Percentiles rank a stretch among this genome's conserved stretches.
Conservation (phyloP, 2,113 vertebrate genomes). For the Heterocephalus glaber region DNA sequence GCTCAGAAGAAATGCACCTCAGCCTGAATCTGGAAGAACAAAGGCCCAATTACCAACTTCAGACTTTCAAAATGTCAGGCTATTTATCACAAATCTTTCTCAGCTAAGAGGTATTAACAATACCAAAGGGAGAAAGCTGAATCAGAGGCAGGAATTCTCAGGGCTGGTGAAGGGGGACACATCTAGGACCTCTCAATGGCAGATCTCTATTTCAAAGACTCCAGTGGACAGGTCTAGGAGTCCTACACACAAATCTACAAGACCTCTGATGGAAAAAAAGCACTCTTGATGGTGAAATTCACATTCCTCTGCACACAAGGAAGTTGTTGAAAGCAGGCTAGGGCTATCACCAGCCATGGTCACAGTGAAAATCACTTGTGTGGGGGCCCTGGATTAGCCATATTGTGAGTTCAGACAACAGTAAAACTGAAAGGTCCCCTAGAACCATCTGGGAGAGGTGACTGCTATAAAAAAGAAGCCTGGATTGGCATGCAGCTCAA, state of each 20-base stretch:
- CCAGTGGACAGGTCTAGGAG: neutral
- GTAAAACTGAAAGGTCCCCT: neutral
- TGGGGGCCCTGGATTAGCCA: no score
- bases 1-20: slow-evolving; percentile 42
- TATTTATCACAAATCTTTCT: slow-evolving; percentile 58
- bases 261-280: neutral
- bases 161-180: neutral
- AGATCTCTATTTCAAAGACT: neutral
- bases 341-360: neutral
- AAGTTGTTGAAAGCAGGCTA: neutral
- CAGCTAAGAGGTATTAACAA: slow-evolving; percentile 37
- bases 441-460: neutral
- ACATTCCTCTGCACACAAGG: neutral
- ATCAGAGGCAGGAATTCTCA: neutral
- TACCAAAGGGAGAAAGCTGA: neutral
- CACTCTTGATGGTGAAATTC: neutral
- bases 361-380: neutral
- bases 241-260: rapidly evolving
- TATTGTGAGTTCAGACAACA: neutral
- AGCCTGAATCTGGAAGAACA: slow-evolving; percentile 27
- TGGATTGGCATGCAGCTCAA: neutral
- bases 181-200: neutral
- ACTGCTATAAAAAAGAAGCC: neutral
- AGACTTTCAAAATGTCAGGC: slow-evolving; percentile 69
- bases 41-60: slow-evolving; percentile 59